These are phyloP conservation scores for Aphis craccivora DNA, from an alignment of 1,140 invertebrate genomes.

Conservation along the genomic window DNA sequence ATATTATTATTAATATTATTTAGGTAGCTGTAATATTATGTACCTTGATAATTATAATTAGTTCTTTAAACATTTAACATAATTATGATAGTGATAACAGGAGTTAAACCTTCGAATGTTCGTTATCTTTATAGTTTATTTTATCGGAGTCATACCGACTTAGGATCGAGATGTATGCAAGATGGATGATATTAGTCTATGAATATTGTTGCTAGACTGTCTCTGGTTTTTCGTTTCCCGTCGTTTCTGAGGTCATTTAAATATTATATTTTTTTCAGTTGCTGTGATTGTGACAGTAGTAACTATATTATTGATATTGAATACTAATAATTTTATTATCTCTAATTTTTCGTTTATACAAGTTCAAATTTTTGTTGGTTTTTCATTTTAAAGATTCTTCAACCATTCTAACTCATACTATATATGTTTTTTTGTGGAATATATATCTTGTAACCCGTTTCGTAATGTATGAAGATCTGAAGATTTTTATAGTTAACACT, in stretches of 20 bases:
- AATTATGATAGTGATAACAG: constrained; percentile 1
- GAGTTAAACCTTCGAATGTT: constrained; percentile 8
- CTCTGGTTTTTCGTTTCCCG: neutral
- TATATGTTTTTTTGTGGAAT: neutral
- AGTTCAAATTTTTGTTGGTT: neutral
- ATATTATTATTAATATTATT: constrained; percentile 12
- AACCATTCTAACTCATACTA: neutral
- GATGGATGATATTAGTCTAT: constrained; percentile 2
- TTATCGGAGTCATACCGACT: neutral
- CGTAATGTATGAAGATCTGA: neutral
- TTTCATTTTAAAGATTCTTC: neutral
- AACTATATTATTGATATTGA: neutral
- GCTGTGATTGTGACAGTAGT: neutral
- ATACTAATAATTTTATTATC: neutral
- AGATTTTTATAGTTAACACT: neutral
- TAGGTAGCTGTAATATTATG: constrained; percentile 6
- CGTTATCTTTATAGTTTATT: constrained; percentile 31
- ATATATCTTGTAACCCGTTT: neutral
- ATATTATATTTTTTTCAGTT: neutral
- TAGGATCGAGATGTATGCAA: neutral
- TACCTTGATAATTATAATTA: constrained; percentile 45
- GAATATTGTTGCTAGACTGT: neutral
- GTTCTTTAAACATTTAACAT: constrained; percentile 16
- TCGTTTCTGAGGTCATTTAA: neutral
- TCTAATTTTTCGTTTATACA: neutral